Percentiles rank a stretch among this genome's conserved stretches.
phyloP scores from a whole-genome alignment of 2,888 invertebrate species.

The Allophyes oxyacanthae region DNA sequence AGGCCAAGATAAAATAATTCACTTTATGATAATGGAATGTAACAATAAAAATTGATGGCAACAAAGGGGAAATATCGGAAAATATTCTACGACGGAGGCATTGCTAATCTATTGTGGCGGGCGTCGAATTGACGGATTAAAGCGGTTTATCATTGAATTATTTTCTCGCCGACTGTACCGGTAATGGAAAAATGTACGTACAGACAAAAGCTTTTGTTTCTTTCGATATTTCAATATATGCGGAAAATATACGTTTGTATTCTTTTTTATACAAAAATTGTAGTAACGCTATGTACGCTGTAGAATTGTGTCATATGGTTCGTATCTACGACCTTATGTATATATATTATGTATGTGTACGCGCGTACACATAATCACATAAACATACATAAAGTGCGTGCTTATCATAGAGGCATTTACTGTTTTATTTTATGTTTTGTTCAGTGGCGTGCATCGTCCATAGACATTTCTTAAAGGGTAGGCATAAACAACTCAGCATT shows the following conservation, averaged over 20 bases:
- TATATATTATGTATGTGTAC: too few relatives aligned
- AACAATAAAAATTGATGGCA: slow-evolving; percentile 17
- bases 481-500: too few relatives aligned
- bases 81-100: slow-evolving; percentile 22
- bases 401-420: too few relatives aligned
- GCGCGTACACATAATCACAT: too few relatives aligned
- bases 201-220: slow-evolving; percentile 8
- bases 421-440: too few relatives aligned
- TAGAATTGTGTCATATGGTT: too few relatives aligned
- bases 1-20: slow-evolving; percentile 16
- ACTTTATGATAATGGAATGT: slow-evolving; percentile 16
- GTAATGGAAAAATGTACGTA: slow-evolving; percentile 11
- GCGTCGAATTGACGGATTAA: slow-evolving; percentile 51
- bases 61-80: slow-evolving; percentile 22
- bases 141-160: slow-evolving; percentile 40
- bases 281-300: too few relatives aligned
- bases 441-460: too few relatives aligned
- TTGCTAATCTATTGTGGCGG: slow-evolving; percentile 43
- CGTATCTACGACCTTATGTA: too few relatives aligned
- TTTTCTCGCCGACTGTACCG: slow-evolving; percentile 15
- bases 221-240: slow-evolving; percentile 3
- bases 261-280: too few relatives aligned
- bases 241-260: background rate
- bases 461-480: too few relatives aligned
- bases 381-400: too few relatives aligned